These are phyloP conservation scores for Nymphalis io DNA, from an alignment of 1,140 invertebrate genomes.

Conservation along the genomic window DNA sequence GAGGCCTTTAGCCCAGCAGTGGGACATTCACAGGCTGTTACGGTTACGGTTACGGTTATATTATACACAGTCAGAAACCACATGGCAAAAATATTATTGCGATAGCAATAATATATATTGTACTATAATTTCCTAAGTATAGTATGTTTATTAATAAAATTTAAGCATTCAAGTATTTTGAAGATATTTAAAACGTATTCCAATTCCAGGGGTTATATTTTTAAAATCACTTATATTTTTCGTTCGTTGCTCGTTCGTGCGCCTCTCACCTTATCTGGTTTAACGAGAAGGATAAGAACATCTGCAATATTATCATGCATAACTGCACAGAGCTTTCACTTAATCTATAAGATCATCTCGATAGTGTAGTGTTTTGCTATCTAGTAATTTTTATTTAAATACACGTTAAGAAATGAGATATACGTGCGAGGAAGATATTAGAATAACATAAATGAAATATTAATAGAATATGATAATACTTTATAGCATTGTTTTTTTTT, in stretches of 20 bases:
- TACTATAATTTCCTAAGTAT: no score
- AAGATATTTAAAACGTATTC: no score
- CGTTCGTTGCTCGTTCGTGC: neutral
- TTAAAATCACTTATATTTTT: neutral
- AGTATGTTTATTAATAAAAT: no score
- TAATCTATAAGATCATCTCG: slow-evolving; percentile 38
- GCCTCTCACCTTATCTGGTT: neutral
- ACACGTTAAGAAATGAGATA: slow-evolving; percentile 19
- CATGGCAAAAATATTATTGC: no score
- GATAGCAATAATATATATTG: no score
- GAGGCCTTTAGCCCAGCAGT: no score
- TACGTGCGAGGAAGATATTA: slow-evolving; percentile 13
- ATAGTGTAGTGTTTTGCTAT: slow-evolving; percentile 19
- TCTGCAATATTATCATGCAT: slow-evolving; percentile 41
- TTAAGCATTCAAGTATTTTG: no score
- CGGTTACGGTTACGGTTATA: no score
- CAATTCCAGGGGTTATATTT: no score
- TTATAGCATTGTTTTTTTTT: neutral
- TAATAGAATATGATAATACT: neutral
- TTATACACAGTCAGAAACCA: no score
- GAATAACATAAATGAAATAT: neutral
- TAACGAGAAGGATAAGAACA: slow-evolving; percentile 26
- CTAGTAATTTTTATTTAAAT: slow-evolving; percentile 28
- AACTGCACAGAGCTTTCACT: slow-evolving; percentile 47
- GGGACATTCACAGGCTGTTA: no score